Percentiles rank a stretch among this genome's conserved stretches.
Conservation (phyloP, 2,797 vertebrate species). For the Octomys mimax region DNA sequence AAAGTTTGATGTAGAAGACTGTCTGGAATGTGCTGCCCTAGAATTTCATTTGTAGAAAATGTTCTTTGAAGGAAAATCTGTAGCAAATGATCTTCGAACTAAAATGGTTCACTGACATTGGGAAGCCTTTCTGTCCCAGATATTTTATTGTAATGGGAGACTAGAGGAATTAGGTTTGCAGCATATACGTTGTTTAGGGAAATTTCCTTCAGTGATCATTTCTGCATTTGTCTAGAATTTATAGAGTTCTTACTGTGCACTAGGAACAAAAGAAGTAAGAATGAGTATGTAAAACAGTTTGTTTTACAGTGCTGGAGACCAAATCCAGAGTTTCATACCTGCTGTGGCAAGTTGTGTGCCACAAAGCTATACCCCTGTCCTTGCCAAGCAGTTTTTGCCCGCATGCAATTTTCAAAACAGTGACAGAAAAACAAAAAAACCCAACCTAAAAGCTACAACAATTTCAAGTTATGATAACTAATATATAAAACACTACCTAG, state of each 20-base stretch:
- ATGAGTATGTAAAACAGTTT: neutral
- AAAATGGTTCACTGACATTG: constrained; percentile 24
- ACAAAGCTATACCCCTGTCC: neutral
- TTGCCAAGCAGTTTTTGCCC: neutral
- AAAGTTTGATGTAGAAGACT: neutral
- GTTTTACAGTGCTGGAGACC: neutral
- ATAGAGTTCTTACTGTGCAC: constrained; percentile 27
- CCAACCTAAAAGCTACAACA: neutral
- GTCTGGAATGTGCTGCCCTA: neutral
- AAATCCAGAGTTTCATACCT: neutral
- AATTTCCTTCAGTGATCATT: constrained; percentile 53
- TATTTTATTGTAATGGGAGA: constrained; percentile 49
- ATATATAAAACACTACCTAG: neutral
- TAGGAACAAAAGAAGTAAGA: constrained; percentile 2
- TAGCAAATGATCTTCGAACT: constrained; percentile 48
- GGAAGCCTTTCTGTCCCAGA: constrained; percentile 14
- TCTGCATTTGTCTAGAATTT: constrained; percentile 55
- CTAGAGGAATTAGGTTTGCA: constrained; percentile 55
- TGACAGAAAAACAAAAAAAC: neutral
- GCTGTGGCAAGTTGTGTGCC: neutral
- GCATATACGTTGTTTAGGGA: constrained; percentile 27
- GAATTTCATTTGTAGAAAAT: constrained; percentile 48
- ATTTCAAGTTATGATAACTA: constrained; percentile 60
- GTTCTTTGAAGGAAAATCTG: neutral
- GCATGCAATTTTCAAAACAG: constrained; percentile 37